These are phyloP conservation scores for Agrypnia vestita DNA, from an alignment of 1,140 invertebrate genomes.

Conservation along the genomic window DNA sequence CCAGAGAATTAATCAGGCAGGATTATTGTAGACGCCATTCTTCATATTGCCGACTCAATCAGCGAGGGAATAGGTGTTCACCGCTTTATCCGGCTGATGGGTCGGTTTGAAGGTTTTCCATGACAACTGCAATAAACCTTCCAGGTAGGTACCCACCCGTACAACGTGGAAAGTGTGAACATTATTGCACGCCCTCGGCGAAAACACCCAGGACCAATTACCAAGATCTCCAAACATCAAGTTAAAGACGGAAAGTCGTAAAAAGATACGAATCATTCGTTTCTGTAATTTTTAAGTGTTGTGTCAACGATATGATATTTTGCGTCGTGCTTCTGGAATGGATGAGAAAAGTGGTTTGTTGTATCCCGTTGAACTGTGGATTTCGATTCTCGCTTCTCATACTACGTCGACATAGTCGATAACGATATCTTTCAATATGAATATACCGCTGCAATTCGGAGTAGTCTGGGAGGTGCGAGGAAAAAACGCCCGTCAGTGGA, in stretches of 20 bases:
- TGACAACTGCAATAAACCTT: constrained; percentile 39
- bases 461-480: constrained; percentile 20
- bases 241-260: not conserved
- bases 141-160: constrained; percentile 27
- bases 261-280: not conserved
- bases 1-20: too few relatives aligned
- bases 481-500: constrained; percentile 25
- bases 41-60: constrained; percentile 27
- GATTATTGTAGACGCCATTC: constrained; percentile 1
- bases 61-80: constrained; percentile 38
- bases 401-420: constrained; percentile 44
- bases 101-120: constrained; percentile 12
- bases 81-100: constrained; percentile 39
- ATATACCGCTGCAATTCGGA: constrained; percentile 35
- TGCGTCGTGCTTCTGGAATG: not conserved
- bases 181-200: constrained; percentile 52
- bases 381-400: constrained; percentile 15
- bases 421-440: constrained; percentile 50
- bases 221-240: constrained; percentile 19
- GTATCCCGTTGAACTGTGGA: not conserved
- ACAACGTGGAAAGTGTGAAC: constrained; percentile 37
- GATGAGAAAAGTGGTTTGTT: not conserved
- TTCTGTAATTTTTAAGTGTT: not conserved
- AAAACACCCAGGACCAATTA: constrained; percentile 56
- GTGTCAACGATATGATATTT: not conserved